Evolutionary conservation across 1,140 invertebrate species (phyloP).

Genomic region (Neotoxoptera formosana): DNA sequence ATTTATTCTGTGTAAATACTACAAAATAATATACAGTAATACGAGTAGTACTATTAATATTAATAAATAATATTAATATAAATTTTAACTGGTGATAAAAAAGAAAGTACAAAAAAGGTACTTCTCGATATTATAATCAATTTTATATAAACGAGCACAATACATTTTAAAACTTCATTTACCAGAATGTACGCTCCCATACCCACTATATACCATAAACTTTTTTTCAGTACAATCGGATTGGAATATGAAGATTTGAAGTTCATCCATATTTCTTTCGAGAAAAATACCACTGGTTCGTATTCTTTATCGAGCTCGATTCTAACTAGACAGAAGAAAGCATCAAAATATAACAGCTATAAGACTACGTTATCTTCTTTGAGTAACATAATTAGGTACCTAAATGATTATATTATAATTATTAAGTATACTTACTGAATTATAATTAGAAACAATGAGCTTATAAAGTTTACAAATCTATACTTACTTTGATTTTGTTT

Average conservation of each 20-base stretch:
- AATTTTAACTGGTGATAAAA: background rate
- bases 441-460: background rate
- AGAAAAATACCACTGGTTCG: background rate
- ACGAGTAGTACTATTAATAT: background rate
- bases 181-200: background rate
- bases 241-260: conserved; percentile 29
- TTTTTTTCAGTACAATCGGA: background rate
- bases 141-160: background rate
- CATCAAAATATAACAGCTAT: background rate
- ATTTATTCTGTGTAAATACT: no score
- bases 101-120: background rate
- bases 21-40: no score
- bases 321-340: background rate
- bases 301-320: background rate
- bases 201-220: background rate
- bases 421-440: background rate
- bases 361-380: background rate
- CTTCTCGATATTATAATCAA: background rate
- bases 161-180: background rate
- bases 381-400: background rate
- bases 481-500: background rate
- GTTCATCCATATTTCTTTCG: background rate
- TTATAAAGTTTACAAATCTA: background rate
- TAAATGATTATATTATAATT: background rate
- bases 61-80: background rate